phyloP scores from a whole-genome alignment of 2,888 invertebrate genomes.

The Ectropis crepuscularia region DNA sequence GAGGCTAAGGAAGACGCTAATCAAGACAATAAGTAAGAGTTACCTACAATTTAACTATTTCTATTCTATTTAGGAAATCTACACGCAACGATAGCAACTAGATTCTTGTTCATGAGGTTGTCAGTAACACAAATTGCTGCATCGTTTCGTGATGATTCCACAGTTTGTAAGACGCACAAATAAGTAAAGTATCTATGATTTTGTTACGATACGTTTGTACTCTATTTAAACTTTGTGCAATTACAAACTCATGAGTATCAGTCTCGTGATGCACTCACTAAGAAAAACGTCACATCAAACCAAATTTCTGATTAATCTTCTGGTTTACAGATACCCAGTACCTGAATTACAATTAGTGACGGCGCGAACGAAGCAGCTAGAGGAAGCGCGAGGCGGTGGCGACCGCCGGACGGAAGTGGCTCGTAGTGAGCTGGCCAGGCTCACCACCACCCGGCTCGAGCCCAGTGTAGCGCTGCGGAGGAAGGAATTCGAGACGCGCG shows the following conservation, averaged over 20 bases:
- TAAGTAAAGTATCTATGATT: too few species aligned
- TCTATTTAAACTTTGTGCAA: too few species aligned
- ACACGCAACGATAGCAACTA: background rate
- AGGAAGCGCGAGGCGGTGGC: constrained; percentile 86
- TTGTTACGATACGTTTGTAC: too few species aligned
- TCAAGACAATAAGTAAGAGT: constrained; percentile 75
- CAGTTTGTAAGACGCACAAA: too few species aligned
- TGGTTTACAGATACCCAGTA: constrained; percentile 67
- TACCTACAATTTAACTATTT: background rate
- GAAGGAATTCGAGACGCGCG: constrained; percentile 88
- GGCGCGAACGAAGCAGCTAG: constrained; percentile 90
- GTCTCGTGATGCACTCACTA: too few species aligned
- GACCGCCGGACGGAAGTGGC: constrained; percentile 88
- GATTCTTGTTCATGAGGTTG: too few species aligned
- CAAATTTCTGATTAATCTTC: background rate
- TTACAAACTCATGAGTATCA: too few species aligned
- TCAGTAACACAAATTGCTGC: too few species aligned
- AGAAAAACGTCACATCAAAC: too few species aligned
- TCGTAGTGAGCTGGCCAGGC: constrained; percentile 87
- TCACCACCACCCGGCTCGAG: constrained; percentile 88
- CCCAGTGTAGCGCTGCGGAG: constrained; percentile 90
- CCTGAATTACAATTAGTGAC: constrained; percentile 88
- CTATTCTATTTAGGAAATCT: background rate
- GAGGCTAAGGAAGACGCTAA: constrained; percentile 66
- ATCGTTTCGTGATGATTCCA: too few species aligned